Percentiles rank a stretch among this genome's conserved stretches.
phyloP scores from a whole-genome alignment of 2,113 vertebrate species.

The Anoura caudifer region DNA sequence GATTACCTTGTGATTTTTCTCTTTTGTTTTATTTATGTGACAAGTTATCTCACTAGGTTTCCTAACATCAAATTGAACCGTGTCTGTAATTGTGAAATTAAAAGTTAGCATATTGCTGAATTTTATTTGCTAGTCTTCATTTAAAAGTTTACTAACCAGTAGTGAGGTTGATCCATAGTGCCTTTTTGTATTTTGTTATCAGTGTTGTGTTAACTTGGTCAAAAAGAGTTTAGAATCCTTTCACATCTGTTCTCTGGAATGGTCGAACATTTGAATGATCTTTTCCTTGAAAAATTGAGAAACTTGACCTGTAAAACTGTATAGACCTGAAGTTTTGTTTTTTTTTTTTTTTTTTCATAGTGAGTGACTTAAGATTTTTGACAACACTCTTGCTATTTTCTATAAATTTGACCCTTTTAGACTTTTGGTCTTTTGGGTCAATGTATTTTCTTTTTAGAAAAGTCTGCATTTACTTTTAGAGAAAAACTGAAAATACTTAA shows the following conservation, averaged over 20 bases:
- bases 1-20: not conserved
- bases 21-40: not conserved
- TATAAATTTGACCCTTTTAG: not conserved
- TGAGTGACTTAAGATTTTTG: not conserved
- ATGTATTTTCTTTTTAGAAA: not conserved
- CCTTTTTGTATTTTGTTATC: not conserved
- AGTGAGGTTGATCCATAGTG: not conserved
- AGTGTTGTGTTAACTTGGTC: not conserved
- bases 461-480: conserved; percentile 13
- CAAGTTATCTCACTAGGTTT: not conserved
- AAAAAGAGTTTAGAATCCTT: not conserved
- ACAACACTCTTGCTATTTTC: not conserved
- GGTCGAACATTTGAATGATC: not conserved
- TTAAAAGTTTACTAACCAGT: not conserved
- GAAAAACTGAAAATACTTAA: not conserved
- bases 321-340: not conserved
- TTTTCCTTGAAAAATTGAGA: not conserved
- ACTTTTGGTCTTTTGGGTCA: not conserved
- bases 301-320: not conserved
- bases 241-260: not conserved
- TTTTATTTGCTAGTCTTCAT: conserved; percentile 18
- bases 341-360: not conserved
- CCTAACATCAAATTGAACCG: not conserved
- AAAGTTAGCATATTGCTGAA: conserved; percentile 2
- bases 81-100: not conserved